Conservation (phyloP, 37 sponge, comb jelly and placozoan genomes). For the Petrosia ficiformis region DNA sequence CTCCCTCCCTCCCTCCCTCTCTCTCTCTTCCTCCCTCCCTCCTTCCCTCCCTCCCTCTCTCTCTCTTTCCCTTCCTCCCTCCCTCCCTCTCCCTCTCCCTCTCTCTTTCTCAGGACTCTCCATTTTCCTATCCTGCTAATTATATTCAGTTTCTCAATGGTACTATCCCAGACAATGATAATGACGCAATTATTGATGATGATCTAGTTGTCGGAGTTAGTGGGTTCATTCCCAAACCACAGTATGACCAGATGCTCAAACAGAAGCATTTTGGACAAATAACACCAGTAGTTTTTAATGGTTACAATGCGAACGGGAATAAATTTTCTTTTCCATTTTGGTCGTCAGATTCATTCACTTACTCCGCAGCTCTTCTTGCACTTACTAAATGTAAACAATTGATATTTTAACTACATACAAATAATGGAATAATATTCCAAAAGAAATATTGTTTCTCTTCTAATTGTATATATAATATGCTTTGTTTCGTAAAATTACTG, state of each 20-base stretch:
- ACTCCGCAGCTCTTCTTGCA: constrained; percentile 41
- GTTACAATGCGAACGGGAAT: constrained; percentile 19
- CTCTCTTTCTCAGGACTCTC: constrained; percentile 42
- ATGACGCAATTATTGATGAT: too few species aligned
- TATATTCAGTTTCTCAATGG: constrained; percentile 35
- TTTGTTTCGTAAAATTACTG: too few species aligned
- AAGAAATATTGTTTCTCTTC: too few species aligned
- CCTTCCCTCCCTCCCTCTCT: background rate
- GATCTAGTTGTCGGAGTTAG: constrained; percentile 19
- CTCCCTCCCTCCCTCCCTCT: constrained; percentile 4
- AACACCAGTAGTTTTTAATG: constrained; percentile 46
- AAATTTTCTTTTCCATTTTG: constrained; percentile 33
- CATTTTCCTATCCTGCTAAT: constrained; percentile 51
- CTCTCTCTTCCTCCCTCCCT: background rate
- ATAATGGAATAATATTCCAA: too few species aligned
- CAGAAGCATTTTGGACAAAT: constrained; percentile 22
- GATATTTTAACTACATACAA: too few species aligned
- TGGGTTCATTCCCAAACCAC: constrained; percentile 28
- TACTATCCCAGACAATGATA: background rate
- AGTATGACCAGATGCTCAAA: constrained; percentile 28
- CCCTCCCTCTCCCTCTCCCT: constrained; percentile 15
- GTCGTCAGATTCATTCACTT: constrained; percentile 40
- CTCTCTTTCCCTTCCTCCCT: background rate
- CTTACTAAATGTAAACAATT: constrained; percentile 51
- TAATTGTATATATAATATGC: too few species aligned